A percentile compares a stretch with the other conserved stretches of the same genome.
Conservation (phyloP, 2,113 vertebrate genomes). For the Astur gentilis region DNA sequence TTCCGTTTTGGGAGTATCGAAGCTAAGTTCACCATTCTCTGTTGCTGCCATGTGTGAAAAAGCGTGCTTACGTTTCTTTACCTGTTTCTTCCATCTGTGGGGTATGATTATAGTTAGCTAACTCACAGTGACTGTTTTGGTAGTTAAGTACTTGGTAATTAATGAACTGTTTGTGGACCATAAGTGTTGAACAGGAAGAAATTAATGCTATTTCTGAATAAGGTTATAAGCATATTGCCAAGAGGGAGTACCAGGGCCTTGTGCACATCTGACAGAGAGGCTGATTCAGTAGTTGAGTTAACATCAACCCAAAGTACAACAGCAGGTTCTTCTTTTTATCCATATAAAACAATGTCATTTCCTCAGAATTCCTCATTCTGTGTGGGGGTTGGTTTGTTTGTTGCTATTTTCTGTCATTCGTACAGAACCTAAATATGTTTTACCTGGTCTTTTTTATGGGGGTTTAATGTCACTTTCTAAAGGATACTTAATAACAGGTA, state of each 20-base stretch:
- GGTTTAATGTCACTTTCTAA: not conserved
- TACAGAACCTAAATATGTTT: not conserved
- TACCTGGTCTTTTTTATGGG: not conserved
- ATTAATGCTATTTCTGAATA: not conserved
- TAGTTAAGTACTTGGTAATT: not conserved
- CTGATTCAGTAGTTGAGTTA: fast-evolving
- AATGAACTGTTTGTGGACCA: not conserved
- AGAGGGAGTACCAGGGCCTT: not conserved
- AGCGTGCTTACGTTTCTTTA: not conserved
- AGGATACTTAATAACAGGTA: not conserved
- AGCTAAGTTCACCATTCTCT: fast-evolving
- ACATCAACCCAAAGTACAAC: not conserved
- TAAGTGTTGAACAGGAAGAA: not conserved
- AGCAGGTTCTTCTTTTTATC: not conserved
- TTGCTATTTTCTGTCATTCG: not conserved
- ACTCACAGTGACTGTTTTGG: not conserved
- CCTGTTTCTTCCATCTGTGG: not conserved
- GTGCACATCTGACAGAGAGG: not conserved
- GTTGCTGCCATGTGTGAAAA: not conserved
- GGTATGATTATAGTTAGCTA: not conserved
- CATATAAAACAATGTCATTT: not conserved
- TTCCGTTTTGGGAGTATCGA: not conserved
- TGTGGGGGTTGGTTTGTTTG: not conserved
- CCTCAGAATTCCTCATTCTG: not conserved
- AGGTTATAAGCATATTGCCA: not conserved